Conservation (phyloP, 35 echinoderm and acorn worm species). For the Apostichopus californicus region DNA sequence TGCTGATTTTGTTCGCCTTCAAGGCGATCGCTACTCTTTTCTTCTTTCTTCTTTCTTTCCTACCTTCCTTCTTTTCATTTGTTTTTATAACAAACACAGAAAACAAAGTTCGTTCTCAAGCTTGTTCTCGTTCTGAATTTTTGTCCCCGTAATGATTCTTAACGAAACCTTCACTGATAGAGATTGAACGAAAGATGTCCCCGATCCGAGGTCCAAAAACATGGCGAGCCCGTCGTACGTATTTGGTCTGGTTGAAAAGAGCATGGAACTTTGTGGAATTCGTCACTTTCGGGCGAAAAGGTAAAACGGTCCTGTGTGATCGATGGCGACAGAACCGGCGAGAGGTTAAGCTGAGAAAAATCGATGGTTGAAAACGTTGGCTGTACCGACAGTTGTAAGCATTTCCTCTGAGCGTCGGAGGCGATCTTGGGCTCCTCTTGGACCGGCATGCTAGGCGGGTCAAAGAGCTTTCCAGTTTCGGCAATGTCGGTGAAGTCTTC, state of each 20-base stretch:
- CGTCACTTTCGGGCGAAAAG: constrained; percentile 21
- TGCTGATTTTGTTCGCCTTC: no score
- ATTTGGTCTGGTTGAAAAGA: neutral
- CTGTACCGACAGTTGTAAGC: constrained; percentile 26
- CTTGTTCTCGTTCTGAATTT: no score
- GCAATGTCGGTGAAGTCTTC: neutral
- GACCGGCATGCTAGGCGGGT: neutral
- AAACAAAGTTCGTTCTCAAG: no score
- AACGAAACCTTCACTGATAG: neutral
- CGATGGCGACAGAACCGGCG: constrained; percentile 32
- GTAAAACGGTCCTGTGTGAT: neutral
- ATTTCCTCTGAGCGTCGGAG: neutral
- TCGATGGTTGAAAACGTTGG: constrained; percentile 45
- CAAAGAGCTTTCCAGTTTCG: constrained; percentile 32
- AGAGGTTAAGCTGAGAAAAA: constrained; percentile 52
- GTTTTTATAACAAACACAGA: no score
- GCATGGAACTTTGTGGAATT: constrained; percentile 38
- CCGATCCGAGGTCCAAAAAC: neutral
- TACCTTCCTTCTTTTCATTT: no score
- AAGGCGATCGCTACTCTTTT: no score
- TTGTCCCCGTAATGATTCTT: no score
- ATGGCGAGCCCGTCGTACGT: neutral
- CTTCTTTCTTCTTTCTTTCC: no score
- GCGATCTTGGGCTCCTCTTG: neutral
- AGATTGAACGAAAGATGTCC: neutral